Evolutionary conservation across 2,113 vertebrate species (phyloP), one percentile per base, ranked within the genome.

Genomic region (Leptosomus discolor): DNA sequence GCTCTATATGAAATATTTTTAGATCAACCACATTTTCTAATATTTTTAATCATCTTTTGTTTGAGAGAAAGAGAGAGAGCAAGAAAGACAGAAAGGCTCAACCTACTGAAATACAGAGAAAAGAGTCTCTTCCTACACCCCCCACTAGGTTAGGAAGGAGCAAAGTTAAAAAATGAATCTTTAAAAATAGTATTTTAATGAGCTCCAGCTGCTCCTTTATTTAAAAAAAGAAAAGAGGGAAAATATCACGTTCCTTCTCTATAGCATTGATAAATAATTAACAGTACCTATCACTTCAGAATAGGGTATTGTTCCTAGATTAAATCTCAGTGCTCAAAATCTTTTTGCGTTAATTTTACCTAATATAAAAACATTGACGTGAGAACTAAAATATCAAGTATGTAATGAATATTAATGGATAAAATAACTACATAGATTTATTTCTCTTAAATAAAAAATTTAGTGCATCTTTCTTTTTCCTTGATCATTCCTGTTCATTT

Each of bases 391-490:
- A 94, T 83, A 91, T 71, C 85, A 96, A 98, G 87, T 85, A 87
- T 61, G 87, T 93, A 30, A 95, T 85, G 91, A 85, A 97, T 88
- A 90, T 87, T 95, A 95, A 97, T 92, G 91, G 95, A 53, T 97
- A 97, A 93, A 95, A 84, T 64, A 92, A 98, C 92, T 77, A 95
- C 79, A 91, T 86, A 93, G 85, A 97, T 91, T 96, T 86, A 94
- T 64, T 94, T 89, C 20, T 95, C 78, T 95, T 89, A 95, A 96
- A 96, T 96, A 97, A 97, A 97, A 95, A 70, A 90, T 45, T 96
- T 97, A 98, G 94, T 97, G 97, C 97, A 98, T 96, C 88, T 97
- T 95, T 96, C 92, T 91, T 93, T 96, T 92, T 97, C 88, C 97
- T 96, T 97, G 97, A 97, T 96, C 74, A 46, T 91, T 91, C 64